phyloP scores from a whole-genome alignment of 2,113 vertebrate species.

The Leptocoma aspasia region DNA sequence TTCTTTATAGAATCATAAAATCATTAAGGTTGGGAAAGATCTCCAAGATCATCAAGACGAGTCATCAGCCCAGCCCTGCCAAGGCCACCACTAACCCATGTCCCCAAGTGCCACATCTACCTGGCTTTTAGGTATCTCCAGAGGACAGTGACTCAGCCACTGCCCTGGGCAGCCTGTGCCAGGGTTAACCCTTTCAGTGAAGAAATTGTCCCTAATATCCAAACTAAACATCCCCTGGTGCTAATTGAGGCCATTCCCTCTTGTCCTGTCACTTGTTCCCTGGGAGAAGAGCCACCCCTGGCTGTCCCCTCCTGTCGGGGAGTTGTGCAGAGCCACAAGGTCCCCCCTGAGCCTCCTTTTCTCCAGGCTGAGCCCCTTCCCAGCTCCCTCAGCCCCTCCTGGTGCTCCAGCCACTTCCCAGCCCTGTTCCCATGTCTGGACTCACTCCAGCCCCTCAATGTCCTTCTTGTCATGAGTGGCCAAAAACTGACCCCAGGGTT shows the following conservation, averaged over 20 bases:
- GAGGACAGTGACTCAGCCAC: neutral
- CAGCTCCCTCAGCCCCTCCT: fast-evolving
- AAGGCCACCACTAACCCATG: neutral
- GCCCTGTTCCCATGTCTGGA: fast-evolving
- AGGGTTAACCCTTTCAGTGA: neutral
- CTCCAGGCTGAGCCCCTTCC: neutral
- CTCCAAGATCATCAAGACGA: neutral
- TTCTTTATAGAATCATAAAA: neutral
- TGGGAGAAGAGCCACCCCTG: fast-evolving
- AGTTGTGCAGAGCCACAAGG: neutral
- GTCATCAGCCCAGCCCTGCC: neutral
- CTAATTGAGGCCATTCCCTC: fast-evolving
- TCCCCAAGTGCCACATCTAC: neutral
- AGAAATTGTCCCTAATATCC: neutral
- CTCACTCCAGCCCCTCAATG: fast-evolving
- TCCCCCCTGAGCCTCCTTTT: neutral
- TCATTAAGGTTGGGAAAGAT: neutral
- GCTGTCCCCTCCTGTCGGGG: neutral
- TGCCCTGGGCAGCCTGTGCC: neutral
- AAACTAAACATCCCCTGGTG: neutral
- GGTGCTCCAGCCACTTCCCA: neutral
- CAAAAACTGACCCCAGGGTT: neutral
- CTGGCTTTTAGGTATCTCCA: neutral
- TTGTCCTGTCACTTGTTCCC: fast-evolving
- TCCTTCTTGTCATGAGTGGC: fast-evolving